Conservation (phyloP, 2,888 invertebrate genomes). For the Stegophylla sp. region DNA sequence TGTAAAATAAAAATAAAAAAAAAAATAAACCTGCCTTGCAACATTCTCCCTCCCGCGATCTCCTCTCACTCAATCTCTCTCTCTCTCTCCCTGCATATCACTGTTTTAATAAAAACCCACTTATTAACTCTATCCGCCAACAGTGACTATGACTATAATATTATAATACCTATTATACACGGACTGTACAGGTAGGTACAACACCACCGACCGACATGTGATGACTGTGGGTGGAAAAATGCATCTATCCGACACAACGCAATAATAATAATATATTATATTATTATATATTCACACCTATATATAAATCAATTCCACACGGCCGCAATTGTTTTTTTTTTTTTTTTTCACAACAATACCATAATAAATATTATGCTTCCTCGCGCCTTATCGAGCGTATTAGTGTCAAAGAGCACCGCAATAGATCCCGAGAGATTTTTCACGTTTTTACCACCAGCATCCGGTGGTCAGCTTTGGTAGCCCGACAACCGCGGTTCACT, state of each 20-base stretch:
- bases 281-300: not conserved
- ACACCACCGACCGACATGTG: too few relatives aligned
- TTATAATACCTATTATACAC: too few relatives aligned
- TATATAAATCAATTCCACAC: not conserved
- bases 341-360: not conserved
- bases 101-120: slow-evolving; percentile 44
- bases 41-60: slow-evolving; percentile 37
- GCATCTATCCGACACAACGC: not conserved
- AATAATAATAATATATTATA: too few relatives aligned
- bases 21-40: slow-evolving; percentile 46
- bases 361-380: not conserved
- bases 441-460: too few relatives aligned
- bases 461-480: too few relatives aligned
- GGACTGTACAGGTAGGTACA: not conserved
- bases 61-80: too few relatives aligned
- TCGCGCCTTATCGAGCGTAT: not conserved
- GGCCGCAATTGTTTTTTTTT: not conserved
- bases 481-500: too few relatives aligned
- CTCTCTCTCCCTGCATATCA: not conserved
- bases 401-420: too few relatives aligned
- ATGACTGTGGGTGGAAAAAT: slow-evolving; percentile 43
- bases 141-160: not conserved
- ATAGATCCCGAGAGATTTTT: too few relatives aligned
- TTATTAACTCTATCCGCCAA: slow-evolving; percentile 17
- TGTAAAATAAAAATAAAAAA: slow-evolving; percentile 16